phyloP scores from a whole-genome alignment of 2,888 invertebrate genomes.

The Drosophila buzzatii region DNA sequence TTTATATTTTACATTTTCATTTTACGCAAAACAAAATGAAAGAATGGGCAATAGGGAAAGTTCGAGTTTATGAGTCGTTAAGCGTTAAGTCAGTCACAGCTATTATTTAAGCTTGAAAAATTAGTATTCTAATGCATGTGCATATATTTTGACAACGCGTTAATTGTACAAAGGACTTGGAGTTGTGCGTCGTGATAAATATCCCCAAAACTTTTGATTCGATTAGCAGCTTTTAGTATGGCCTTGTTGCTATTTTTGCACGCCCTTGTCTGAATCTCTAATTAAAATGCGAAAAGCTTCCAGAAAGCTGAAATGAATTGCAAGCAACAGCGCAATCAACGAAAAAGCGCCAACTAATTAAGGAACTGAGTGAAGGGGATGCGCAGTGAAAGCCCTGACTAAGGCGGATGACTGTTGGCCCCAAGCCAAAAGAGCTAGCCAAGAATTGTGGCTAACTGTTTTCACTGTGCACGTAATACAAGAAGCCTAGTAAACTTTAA shows the following conservation, averaged over 20 bases:
- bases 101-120: background rate
- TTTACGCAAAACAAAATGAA: background rate
- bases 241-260: background rate
- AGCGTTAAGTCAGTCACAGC: background rate
- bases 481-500: constrained; percentile 6
- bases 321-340: constrained; percentile 55
- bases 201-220: constrained; percentile 16
- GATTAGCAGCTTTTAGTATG: constrained; percentile 21
- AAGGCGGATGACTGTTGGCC: constrained; percentile 11
- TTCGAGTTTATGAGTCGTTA: constrained; percentile 14
- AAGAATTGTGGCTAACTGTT: constrained; percentile 26
- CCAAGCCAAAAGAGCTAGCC: constrained; percentile 11
- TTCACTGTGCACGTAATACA: constrained; percentile 22
- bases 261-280: constrained; percentile 18
- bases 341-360: constrained; percentile 66
- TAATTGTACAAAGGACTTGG: constrained; percentile 34
- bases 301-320: constrained; percentile 46
- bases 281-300: constrained; percentile 46
- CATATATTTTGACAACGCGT: constrained; percentile 12
- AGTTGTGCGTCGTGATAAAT: constrained; percentile 2
- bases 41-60: background rate
- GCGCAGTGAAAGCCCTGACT: constrained; percentile 7
- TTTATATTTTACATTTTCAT: background rate
- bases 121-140: constrained; percentile 6
- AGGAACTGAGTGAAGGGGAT: constrained; percentile 17